These are phyloP conservation scores for Achlya flavicornis DNA, from an alignment of 2,888 invertebrate genomes.

Conservation along the genomic window DNA sequence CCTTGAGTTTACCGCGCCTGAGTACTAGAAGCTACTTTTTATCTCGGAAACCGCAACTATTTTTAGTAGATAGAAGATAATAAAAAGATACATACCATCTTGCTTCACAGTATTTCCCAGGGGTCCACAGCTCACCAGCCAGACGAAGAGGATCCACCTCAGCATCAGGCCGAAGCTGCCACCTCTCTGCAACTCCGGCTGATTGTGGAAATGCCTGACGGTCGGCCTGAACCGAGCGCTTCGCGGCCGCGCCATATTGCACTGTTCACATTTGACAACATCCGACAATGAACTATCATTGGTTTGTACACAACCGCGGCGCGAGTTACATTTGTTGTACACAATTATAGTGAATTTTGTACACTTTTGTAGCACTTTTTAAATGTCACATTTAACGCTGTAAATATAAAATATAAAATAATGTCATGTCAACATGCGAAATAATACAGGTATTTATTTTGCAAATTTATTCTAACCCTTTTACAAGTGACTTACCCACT, in stretches of 20 bases:
- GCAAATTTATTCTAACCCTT: neutral
- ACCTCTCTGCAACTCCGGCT: conserved; percentile 71
- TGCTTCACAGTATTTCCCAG: conserved; percentile 76
- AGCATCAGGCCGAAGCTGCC: conserved; percentile 68
- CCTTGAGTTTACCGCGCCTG: too few relatives aligned
- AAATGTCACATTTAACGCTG: neutral
- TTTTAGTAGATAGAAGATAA: neutral
- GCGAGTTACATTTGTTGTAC: neutral
- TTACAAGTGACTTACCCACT: neutral
- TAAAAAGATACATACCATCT: conserved; percentile 65
- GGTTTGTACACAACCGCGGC: conserved; percentile 13
- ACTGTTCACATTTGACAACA: conserved; percentile 36
- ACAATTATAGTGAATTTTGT: neutral
- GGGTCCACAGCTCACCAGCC: conserved; percentile 75
- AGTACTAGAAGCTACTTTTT: too few relatives aligned
- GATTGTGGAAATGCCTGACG: conserved; percentile 77
- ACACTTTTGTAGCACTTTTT: conserved; percentile 1
- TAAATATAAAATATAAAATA: neutral
- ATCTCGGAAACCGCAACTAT: neutral
- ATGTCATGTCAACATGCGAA: neutral
- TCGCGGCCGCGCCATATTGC: conserved; percentile 52
- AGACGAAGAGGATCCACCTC: conserved; percentile 73
- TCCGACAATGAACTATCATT: conserved; percentile 46
- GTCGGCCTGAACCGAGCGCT: conserved; percentile 59
- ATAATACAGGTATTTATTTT: neutral